Evolutionary conservation across 2,888 invertebrate genomes (phyloP).

Genomic region (Encarsia formosa): DNA sequence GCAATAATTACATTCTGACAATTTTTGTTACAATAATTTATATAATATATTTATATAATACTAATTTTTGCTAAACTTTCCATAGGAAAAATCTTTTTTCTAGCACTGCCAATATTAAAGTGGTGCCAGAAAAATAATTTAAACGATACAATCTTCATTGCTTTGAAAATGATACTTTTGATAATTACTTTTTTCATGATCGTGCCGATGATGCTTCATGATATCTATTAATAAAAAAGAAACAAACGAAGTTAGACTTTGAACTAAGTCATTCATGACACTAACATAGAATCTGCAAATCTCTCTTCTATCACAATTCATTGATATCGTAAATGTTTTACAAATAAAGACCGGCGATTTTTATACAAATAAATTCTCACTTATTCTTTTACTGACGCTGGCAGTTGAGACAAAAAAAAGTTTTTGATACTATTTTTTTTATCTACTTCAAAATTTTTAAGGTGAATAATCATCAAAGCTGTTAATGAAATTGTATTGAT

Average conservation of each 20-base stretch:
- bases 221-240: conserved; percentile 5
- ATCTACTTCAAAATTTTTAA: conserved; percentile 3
- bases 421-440: conserved; percentile 8
- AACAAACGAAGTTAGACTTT: conserved; percentile 9
- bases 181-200: conserved; percentile 4
- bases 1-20: conserved; percentile 20
- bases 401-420: conserved; percentile 15
- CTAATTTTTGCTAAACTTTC: conserved; percentile 20
- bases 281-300: conserved; percentile 18
- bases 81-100: conserved; percentile 27
- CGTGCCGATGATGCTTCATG: conserved; percentile 5
- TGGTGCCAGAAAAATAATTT: conserved; percentile 18
- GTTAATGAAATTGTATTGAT: conserved; percentile 20
- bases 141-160: conserved; percentile 16
- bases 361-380: conserved; percentile 7
- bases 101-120: conserved; percentile 20
- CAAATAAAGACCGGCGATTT: conserved; percentile 8
- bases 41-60: not conserved
- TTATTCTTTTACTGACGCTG: conserved; percentile 10
- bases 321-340: conserved; percentile 19
- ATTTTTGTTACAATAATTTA: conserved; percentile 15
- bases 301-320: conserved; percentile 25
- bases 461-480: conserved; percentile 1
- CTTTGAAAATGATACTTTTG: conserved; percentile 4
- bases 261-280: conserved; percentile 17